Conservation (phyloP, 2,113 vertebrate species). For the Nymphicus hollandicus region DNA sequence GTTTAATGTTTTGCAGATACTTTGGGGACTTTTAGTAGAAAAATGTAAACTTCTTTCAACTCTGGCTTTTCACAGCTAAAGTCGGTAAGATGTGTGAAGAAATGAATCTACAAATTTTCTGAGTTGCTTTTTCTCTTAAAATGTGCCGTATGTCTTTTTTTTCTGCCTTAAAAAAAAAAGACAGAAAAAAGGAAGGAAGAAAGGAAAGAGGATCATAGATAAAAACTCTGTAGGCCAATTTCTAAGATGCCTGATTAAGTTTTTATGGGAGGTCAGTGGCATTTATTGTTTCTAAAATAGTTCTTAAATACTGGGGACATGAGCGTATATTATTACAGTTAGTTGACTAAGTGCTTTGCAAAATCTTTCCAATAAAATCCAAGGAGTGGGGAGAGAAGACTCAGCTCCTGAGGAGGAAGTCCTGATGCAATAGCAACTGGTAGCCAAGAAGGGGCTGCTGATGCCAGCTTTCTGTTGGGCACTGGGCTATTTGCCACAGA, state of each 20-base stretch:
- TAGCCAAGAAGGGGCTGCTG: neutral
- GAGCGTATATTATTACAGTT: neutral
- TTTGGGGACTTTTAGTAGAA: neutral
- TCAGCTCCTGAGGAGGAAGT: neutral
- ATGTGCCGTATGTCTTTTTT: conserved; percentile 2
- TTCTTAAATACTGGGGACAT: neutral
- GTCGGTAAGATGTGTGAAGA: conserved; percentile 15
- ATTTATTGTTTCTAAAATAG: neutral
- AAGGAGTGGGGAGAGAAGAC: neutral
- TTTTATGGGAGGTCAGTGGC: neutral
- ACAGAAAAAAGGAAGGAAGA: neutral
- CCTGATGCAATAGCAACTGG: neutral
- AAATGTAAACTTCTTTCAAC: neutral
- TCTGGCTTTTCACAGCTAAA: conserved; percentile 47
- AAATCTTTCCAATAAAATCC: neutral
- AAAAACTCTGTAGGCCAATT: neutral
- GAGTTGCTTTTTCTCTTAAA: conserved; percentile 36
- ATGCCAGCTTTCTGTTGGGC: neutral
- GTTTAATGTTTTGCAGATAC: conserved; percentile 39
- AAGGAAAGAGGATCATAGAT: neutral
- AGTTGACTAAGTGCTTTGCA: neutral
- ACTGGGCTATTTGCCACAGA: accelerated
- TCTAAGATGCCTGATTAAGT: neutral
- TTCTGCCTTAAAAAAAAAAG: neutral
- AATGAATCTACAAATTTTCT: conserved; percentile 9